Percentiles rank a stretch among this genome's conserved stretches.
phyloP scores from a whole-genome alignment of 2,113 vertebrate genomes.

The Cheirogaleus medius region DNA sequence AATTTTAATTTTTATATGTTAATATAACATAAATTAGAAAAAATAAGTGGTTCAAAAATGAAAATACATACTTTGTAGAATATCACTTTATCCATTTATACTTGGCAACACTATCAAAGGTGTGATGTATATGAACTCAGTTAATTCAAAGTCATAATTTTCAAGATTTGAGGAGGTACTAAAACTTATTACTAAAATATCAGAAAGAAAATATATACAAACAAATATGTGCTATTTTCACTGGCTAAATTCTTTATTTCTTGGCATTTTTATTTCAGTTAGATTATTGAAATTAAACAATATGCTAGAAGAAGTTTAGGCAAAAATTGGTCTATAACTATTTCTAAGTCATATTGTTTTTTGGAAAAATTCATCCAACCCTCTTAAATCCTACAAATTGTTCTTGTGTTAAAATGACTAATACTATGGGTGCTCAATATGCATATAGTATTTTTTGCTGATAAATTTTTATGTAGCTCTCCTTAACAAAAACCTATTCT shows the following conservation, averaged over 20 bases:
- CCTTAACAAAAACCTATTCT: not conserved
- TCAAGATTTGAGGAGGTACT: not conserved
- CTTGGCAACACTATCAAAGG: not conserved
- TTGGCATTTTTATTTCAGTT: not conserved
- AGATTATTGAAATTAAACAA: not conserved
- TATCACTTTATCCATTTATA: not conserved
- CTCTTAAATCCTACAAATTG: not conserved
- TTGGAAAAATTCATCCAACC: not conserved
- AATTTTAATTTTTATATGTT: constrained; percentile 8
- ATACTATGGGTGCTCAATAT: not conserved
- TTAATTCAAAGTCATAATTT: not conserved
- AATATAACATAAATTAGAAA: constrained; percentile 38
- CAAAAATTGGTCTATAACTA: not conserved
- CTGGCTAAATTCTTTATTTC: not conserved
- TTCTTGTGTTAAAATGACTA: not conserved
- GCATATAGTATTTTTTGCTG: not conserved
- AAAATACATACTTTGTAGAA: not conserved
- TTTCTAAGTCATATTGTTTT: not conserved
- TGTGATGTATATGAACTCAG: not conserved
- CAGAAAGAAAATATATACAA: not conserved
- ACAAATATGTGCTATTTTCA: not conserved
- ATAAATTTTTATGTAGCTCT: not conserved
- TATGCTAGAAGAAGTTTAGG: not conserved
- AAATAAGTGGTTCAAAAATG: constrained; percentile 19
- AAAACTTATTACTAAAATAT: not conserved